Evolutionary conservation across 2,888 invertebrate species (phyloP), one percentile per base, ranked within the genome.

Genomic region (Ornithoptera alexandrae): DNA sequence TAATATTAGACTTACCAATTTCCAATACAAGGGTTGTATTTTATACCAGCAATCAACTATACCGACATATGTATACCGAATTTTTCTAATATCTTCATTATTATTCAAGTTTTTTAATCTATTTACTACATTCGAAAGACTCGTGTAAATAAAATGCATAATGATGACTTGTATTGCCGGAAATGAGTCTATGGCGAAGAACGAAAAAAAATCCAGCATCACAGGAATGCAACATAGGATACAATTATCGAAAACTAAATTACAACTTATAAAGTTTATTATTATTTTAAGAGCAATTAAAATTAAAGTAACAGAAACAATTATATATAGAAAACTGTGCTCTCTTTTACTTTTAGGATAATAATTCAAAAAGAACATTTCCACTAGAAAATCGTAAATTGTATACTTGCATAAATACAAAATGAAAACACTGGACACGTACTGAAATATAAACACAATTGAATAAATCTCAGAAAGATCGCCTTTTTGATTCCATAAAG

Each of bases 11-110:
- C 72, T 72, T 67, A 67, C 72, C 71, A 72, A 60, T 71, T 69
- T 72, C 66, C 59, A 66, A 67, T 71, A 56, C 22, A 69, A 60
- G 53, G 70, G 71, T 66, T 72, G 67, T 60, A 69, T 63, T 74
- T 73, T 69, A 70, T 72, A 72, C 74, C 70, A 70, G 57, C 63
- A 61, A 42, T 67, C 61, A n/a, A 30, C 63, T 46, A 70, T 70
- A 17, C 63, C 62, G 8, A 70, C 18, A 17, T 46, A 70, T 18
- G 24, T 42, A 42, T 64, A 42, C 5, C 24, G 60, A 36, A 70
- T 30, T 61, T 20, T 63, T 22, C 10, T 39, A 17, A 64, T 46
- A 17, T 67, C 59, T 2, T 53, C 18, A 8, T 64, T n/a, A 39
- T 68, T 20, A 62, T 57, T 20, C 7, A 15, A 18, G 5, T n/a